Base-by-base conservation (phyloP, 2,113 vertebrate genomes). In the Mobula hypostoma region DNA sequence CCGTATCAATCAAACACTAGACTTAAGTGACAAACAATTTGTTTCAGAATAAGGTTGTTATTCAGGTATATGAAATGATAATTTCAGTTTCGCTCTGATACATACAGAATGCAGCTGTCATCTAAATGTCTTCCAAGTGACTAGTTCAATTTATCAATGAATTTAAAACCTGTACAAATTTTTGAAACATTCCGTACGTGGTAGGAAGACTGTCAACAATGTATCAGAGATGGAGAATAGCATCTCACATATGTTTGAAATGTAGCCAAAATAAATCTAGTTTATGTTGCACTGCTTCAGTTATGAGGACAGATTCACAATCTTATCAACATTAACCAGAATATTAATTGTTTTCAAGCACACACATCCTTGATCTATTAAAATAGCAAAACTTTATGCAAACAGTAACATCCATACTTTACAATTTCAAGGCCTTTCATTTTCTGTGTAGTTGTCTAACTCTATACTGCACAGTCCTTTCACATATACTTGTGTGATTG, bases 111-210 rank as follows among this genome's bases (percentile, higher is more conserved):
- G 61, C 32, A 32, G 11, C 14, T 90, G n/a, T 90, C 85, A 90
- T 66, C 29, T 90, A 19, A 66, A 66, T 68, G n/a, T 90, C 85
- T 90, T 29, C 85, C 5, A 66, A 32, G 1, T 19, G 61, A 32
- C 61, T 66, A n/a, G 29, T 66, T 90, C 85, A 66, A 90, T 36
- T 90, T 90, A 90, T 90, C n/a, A 17, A 90, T 66, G 61, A 2
- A 66, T 66, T 68, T 90, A n/a, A 90, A 90, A 90, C 61, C 85
- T 32, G 61, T 27, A 90, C n/a, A 66, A 66, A 66, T 90, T 63
- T 48, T 29, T 66, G 85, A 32, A 90, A 90, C n/a, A 19, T 90
- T 68, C 29, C 61, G 15, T 66, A 66, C 36, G 27, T 29, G 14
- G 15, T 90, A 5, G 61, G 15, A 32, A 66, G 61, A 32, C n/a